A percentile compares a stretch with the other conserved stretches of the same genome.
phyloP scores from a whole-genome alignment of 2,888 invertebrate species.

The Catocala sponsa region DNA sequence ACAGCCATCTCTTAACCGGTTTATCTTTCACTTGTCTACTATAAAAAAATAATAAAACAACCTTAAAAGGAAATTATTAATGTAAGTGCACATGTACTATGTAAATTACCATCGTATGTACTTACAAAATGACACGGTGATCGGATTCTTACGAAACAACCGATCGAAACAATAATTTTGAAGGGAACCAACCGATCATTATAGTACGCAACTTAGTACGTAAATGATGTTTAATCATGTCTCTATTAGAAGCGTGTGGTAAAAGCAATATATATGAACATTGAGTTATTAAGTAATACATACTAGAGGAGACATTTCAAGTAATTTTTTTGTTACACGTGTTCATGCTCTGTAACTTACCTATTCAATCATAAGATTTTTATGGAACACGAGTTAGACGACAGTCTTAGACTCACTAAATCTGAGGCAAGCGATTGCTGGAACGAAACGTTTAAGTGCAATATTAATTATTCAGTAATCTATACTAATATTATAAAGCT shows the following conservation, averaged over 20 bases:
- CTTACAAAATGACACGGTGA: slow-evolving; percentile 57
- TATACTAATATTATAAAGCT: too few species aligned
- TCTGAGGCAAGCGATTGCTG: too few species aligned
- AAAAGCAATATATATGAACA: not conserved
- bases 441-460: too few species aligned
- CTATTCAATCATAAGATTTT: too few species aligned
- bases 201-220: slow-evolving; percentile 58
- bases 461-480: too few species aligned
- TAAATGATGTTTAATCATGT: slow-evolving; percentile 65
- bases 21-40: not conserved
- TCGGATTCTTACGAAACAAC: slow-evolving; percentile 56
- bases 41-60: slow-evolving; percentile 5
- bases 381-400: too few species aligned
- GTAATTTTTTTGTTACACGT: too few species aligned
- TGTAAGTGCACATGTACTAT: not conserved
- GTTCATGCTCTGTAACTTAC: too few species aligned
- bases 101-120: slow-evolving; percentile 2
- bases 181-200: slow-evolving; percentile 60
- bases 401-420: too few species aligned
- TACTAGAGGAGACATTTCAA: too few species aligned
- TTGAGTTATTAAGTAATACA: too few species aligned
- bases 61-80: slow-evolving; percentile 4
- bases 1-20: too few species aligned
- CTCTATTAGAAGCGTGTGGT: slow-evolving; percentile 38
- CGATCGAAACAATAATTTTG: slow-evolving; percentile 64